Conservation (phyloP, 2,888 invertebrate genomes). For the Tachina lurida region DNA sequence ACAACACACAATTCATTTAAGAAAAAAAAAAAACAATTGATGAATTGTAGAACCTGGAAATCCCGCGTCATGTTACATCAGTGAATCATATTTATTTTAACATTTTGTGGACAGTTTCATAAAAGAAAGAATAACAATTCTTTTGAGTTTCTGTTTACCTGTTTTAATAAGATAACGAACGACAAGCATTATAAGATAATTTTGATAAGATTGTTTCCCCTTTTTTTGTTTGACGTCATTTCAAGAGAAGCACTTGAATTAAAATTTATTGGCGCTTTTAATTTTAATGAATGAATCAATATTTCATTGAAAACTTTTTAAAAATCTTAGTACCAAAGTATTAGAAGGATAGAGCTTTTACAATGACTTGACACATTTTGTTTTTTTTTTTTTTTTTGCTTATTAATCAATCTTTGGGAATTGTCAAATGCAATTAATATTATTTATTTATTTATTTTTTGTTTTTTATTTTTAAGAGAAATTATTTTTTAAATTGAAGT, state of each 20-base stretch:
- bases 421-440: too few relatives aligned
- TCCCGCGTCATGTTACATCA: slow-evolving; percentile 10
- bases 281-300: slow-evolving; percentile 46
- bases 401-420: too few relatives aligned
- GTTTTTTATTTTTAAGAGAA: too few relatives aligned
- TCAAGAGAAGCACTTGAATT: slow-evolving; percentile 14
- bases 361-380: slow-evolving; percentile 29
- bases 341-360: neutral
- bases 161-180: slow-evolving; percentile 2
- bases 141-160: slow-evolving; percentile 3
- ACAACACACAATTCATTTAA: neutral
- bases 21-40: neutral
- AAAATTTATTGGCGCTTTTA: neutral
- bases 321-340: neutral
- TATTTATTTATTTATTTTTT: too few relatives aligned
- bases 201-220: slow-evolving; percentile 13
- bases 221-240: slow-evolving; percentile 46
- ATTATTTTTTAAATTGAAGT: too few relatives aligned
- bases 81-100: slow-evolving; percentile 53
- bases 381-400: neutral
- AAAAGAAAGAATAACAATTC: slow-evolving; percentile 26
- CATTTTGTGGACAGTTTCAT: neutral
- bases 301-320: neutral
- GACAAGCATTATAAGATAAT: neutral
- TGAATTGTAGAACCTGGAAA: slow-evolving; percentile 7